phyloP scores from a whole-genome alignment of 2,888 invertebrate species.

The Charanyca ferruginea region DNA sequence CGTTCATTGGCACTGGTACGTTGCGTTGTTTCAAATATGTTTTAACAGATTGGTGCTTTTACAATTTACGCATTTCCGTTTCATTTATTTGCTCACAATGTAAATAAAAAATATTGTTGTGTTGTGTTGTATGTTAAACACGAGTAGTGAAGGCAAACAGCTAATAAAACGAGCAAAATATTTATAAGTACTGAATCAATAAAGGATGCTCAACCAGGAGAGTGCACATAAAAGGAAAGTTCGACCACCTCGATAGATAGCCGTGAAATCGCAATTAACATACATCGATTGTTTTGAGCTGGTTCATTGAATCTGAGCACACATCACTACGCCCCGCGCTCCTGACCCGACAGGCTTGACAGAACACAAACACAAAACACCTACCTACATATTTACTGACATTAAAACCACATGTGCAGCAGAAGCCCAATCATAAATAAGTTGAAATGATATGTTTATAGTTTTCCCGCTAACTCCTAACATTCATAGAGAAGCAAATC shows the following conservation, averaged over 20 bases:
- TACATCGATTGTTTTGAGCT: conserved; percentile 79
- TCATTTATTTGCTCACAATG: conserved; percentile 18
- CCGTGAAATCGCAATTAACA: conserved; percentile 80
- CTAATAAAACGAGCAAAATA: conserved; percentile 54
- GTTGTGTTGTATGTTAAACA: background rate
- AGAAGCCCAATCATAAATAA: conserved; percentile 64
- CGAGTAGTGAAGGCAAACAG: conserved; percentile 33
- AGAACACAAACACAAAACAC: conserved; percentile 64
- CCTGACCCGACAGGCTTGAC: conserved; percentile 69
- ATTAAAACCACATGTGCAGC: conserved; percentile 59
- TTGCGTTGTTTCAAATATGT: conserved; percentile 15
- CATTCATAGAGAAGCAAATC: conserved; percentile 53
- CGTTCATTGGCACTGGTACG: conserved; percentile 10
- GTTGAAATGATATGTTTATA: conserved; percentile 56
- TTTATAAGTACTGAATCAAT: conserved; percentile 55
- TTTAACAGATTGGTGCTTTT: conserved; percentile 25
- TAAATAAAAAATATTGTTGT: conserved; percentile 41
- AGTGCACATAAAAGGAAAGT: conserved; percentile 78
- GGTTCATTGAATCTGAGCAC: conserved; percentile 72
- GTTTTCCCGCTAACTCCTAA: conserved; percentile 56
- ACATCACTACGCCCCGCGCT: conserved; percentile 63
- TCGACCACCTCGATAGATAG: conserved; percentile 79
- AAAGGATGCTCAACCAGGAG: conserved; percentile 65
- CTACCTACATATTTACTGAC: conserved; percentile 48
- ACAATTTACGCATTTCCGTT: conserved; percentile 3